Evolutionary conservation across 2,113 vertebrate species (phyloP).

Genomic region (Cyprinodon variegatus): DNA sequence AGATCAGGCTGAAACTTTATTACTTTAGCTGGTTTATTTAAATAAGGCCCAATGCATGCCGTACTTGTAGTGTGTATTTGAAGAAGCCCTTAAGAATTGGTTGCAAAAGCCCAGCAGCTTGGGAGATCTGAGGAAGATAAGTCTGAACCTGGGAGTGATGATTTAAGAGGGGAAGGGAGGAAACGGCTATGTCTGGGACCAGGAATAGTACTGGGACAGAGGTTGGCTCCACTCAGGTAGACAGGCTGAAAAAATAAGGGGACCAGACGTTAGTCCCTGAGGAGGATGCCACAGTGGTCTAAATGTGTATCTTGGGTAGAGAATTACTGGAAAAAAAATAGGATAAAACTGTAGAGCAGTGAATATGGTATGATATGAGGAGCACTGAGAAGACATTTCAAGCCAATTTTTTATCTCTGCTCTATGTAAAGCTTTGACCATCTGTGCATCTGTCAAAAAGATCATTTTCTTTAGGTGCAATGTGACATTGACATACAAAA

Average conservation of each 20-base stretch:
- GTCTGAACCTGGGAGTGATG: conserved; percentile 45
- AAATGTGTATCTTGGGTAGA: conserved; percentile 34
- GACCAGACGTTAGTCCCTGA: conserved; percentile 18
- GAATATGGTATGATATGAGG: conserved; percentile 19
- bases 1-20: conserved; percentile 66
- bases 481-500: neutral
- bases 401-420: conserved; percentile 34
- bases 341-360: conserved; percentile 25
- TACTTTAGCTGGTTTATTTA: conserved; percentile 71
- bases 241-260: conserved; percentile 45
- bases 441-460: neutral
- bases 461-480: neutral
- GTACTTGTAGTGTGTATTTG: conserved; percentile 36
- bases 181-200: conserved; percentile 53
- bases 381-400: neutral
- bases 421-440: conserved; percentile 5
- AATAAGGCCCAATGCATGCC: conserved; percentile 41
- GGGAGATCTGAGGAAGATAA: conserved; percentile 29
- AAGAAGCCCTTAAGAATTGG: conserved; percentile 25
- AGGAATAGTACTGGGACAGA: conserved; percentile 43
- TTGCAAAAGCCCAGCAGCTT: conserved; percentile 30
- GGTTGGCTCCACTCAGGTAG: conserved; percentile 61
- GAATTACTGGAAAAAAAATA: conserved; percentile 26
- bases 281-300: conserved; percentile 27
- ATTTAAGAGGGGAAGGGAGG: conserved; percentile 63